phyloP scores from a whole-genome alignment of 2,113 vertebrate genomes.

The Psettodes erumei region DNA sequence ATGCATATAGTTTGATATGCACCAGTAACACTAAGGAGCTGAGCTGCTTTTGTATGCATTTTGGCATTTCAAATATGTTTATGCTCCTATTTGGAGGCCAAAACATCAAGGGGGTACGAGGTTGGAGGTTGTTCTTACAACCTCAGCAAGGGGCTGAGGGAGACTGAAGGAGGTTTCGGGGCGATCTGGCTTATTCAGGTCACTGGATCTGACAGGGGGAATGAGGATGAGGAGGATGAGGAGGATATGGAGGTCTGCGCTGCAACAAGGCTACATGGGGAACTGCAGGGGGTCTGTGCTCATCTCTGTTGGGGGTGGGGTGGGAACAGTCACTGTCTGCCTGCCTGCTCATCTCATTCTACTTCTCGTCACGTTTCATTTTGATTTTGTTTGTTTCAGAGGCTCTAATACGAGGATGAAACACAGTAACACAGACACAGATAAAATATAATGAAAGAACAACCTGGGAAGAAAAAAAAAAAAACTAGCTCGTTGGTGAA shows the following conservation, averaged over 20 bases:
- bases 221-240: slow-evolving; percentile 25
- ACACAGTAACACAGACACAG: neutral
- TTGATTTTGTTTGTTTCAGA: slow-evolving; percentile 13
- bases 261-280: neutral
- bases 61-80: neutral
- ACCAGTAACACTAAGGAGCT: neutral
- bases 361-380: slow-evolving; percentile 12
- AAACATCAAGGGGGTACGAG: neutral
- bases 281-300: slow-evolving; percentile 12
- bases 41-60: neutral
- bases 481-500: neutral
- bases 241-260: slow-evolving; percentile 23
- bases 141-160: slow-evolving; percentile 31
- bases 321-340: neutral
- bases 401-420: neutral
- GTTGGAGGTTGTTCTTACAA: slow-evolving; percentile 4
- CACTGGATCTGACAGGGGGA: slow-evolving; percentile 57
- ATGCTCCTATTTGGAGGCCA: neutral
- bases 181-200: slow-evolving; percentile 54
- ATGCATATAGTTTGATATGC: neutral
- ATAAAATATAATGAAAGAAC: slow-evolving; percentile 21
- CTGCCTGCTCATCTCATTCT: neutral
- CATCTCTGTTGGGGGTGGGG: neutral
- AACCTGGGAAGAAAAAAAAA: neutral
- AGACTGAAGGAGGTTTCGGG: slow-evolving; percentile 30